Conservation (phyloP, 1,140 invertebrate genomes). For the Aphelinus atriplicis region DNA sequence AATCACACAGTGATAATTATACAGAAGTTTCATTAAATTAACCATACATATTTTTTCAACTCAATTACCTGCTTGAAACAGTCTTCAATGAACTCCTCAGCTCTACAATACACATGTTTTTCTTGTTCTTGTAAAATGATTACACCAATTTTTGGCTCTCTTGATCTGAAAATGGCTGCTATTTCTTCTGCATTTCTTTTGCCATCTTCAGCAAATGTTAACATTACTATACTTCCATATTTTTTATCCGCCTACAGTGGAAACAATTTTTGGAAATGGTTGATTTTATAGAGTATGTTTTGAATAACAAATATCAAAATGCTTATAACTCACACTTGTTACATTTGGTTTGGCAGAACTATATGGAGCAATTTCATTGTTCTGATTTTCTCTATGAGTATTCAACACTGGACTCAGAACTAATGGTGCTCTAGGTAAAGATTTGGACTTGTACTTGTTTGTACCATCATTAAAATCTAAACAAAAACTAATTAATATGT, state of each 20-base stretch:
- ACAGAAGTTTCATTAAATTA: background rate
- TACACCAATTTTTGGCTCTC: conserved; percentile 54
- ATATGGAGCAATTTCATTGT: conserved; percentile 16
- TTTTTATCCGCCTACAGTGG: conserved; percentile 20
- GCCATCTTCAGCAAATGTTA: conserved; percentile 55
- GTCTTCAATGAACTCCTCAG: conserved; percentile 56
- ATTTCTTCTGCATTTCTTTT: conserved; percentile 43
- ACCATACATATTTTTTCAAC: conserved; percentile 13
- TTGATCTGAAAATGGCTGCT: conserved; percentile 50
- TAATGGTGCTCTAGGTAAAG: conserved; percentile 51
- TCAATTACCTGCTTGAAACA: conserved; percentile 53
- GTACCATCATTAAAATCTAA: conserved; percentile 36
- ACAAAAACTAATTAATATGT: conserved; percentile 12
- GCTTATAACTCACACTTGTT: conserved; percentile 14
- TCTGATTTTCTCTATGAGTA: conserved; percentile 17
- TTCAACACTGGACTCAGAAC: conserved; percentile 47
- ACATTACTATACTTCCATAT: conserved; percentile 53
- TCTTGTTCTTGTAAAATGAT: conserved; percentile 56
- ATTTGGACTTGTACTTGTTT: conserved; percentile 42
- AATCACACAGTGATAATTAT: conserved; percentile 14
- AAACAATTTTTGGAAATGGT: conserved; percentile 3
- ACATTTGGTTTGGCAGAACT: conserved; percentile 34
- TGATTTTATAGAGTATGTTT: conserved; percentile 13
- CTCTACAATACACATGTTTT: conserved; percentile 50
- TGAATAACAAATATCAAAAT: conserved; percentile 15